Base-by-base conservation (phyloP, 2,888 invertebrate species). In the Gibbula magus region DNA sequence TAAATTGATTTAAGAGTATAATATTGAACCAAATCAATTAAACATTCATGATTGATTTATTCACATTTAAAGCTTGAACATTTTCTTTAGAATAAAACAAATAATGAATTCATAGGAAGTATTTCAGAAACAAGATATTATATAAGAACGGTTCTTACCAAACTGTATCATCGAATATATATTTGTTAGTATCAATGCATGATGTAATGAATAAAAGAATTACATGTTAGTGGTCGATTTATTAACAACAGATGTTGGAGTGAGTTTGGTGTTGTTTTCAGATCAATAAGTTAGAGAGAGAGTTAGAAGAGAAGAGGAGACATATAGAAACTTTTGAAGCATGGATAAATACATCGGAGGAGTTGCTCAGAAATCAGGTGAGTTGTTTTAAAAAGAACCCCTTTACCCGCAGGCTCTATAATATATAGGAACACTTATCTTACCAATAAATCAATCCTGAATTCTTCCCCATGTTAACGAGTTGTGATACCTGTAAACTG, bases 261-360 rank as follows among this genome's bases (percentile, higher is more conserved):
- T 70, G 70, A 2, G 35, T 39, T 1, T 39, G 22, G 79, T 76
- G 66, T 75, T 78, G 80, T 29, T 84, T 86, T 20, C 83, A 90
- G 90, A 89, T 90, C n/a, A 88, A 88, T 82, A 87, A 84, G 79
- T 79, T 90, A 77, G 90, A 90, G 80, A 88, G 86, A 78, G 89
- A 90, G 61, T 75, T 90, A 70, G 90, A 89, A 81, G 88, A 87
- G 39, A 90, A 91, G 78, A 85, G 85, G 74, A 83, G 89, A 79
- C 85, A 88, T 75, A 88, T 88, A 79, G 75, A 85, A 32, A 82
- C 86, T 67, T 82, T 91, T 82, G 89, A 90, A 82, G 79, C 86
- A 61, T 89, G 89, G 84, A 84, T 90, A 32, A 83, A 83, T 45
- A 83, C 81, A 70, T 79, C 89, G 20, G 87, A 89, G 29, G 81